Conservation (phyloP, 2,113 vertebrate species). For the Neopipo cinnamomea region DNA sequence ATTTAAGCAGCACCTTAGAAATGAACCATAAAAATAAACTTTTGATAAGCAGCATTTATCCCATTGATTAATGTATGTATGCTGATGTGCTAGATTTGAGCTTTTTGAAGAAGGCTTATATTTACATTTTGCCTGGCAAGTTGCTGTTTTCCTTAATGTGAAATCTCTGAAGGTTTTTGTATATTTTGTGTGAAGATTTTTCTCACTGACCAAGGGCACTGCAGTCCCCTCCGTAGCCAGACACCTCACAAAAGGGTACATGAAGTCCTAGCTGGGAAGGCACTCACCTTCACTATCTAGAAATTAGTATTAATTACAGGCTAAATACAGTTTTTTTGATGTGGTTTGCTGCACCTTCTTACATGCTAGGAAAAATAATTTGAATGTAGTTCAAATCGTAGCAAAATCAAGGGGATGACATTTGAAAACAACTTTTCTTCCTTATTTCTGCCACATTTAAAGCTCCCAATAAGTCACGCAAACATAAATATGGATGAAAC, state of each 20-base stretch:
- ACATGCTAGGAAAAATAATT: not conserved
- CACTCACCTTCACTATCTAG: not conserved
- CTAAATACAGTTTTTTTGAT: not conserved
- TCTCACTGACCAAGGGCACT: not conserved
- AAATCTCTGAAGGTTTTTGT: not conserved
- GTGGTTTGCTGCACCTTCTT: not conserved
- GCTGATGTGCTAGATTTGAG: not conserved
- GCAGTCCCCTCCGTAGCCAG: not conserved
- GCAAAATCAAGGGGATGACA: not conserved
- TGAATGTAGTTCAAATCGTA: not conserved
- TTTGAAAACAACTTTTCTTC: not conserved
- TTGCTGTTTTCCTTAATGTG: not conserved
- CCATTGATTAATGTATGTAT: not conserved
- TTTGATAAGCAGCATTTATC: not conserved
- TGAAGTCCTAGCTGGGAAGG: not conserved
- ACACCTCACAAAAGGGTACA: accelerated
- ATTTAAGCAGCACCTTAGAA: not conserved
- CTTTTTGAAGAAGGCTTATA: not conserved
- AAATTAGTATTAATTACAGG: not conserved
- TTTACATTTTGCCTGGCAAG: not conserved
- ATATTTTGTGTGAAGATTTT: not conserved
- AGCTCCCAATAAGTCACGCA: not conserved
- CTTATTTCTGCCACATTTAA: not conserved
- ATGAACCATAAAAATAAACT: not conserved
- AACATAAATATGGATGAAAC: not conserved